A percentile compares a stretch with the other conserved stretches of the same genome.
phyloP scores from a whole-genome alignment of 2,113 vertebrate genomes.

The Nothocercus nigrocapillus region DNA sequence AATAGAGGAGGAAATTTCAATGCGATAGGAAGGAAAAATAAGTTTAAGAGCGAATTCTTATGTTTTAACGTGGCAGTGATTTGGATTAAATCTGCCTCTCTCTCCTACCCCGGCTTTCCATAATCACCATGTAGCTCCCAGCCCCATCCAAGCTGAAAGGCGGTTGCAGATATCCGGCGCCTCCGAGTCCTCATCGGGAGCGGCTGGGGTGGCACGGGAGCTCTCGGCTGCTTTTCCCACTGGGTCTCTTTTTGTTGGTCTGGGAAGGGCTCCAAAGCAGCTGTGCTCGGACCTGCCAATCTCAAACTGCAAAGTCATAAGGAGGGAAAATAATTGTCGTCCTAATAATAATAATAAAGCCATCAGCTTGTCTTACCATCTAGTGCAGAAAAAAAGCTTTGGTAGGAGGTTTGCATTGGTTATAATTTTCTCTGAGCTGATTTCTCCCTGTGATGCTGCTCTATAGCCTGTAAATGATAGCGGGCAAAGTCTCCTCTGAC shows the following conservation, averaged over 20 bases:
- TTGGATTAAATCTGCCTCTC: neutral
- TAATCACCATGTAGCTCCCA: neutral
- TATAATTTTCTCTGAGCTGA: conserved; percentile 47
- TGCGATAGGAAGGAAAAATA: neutral
- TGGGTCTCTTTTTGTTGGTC: conserved; percentile 24
- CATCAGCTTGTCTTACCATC: conserved; percentile 63
- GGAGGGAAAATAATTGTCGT: conserved; percentile 60
- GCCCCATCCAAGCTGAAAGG: conserved; percentile 27
- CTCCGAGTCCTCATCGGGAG: neutral
- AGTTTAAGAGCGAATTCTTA: conserved; percentile 13
- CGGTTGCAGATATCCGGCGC: conserved; percentile 34
- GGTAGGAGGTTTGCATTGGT: conserved; percentile 46
- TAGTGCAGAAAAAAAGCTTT: conserved; percentile 15
- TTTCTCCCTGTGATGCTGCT: conserved; percentile 33
- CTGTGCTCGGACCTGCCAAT: conserved; percentile 57
- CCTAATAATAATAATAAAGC: conserved; percentile 70
- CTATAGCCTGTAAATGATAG: neutral
- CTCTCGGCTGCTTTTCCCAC: conserved; percentile 24
- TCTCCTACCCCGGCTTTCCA: neutral
- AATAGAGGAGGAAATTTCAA: neutral
- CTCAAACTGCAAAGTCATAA: conserved; percentile 63
- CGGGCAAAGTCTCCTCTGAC: conserved; percentile 44
- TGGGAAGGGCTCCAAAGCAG: conserved; percentile 72
- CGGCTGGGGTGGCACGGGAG: neutral
- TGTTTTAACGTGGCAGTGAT: neutral